phyloP scores from a whole-genome alignment of 2,888 invertebrate species.

The Bursaphelenchus okinawaensis region DNA sequence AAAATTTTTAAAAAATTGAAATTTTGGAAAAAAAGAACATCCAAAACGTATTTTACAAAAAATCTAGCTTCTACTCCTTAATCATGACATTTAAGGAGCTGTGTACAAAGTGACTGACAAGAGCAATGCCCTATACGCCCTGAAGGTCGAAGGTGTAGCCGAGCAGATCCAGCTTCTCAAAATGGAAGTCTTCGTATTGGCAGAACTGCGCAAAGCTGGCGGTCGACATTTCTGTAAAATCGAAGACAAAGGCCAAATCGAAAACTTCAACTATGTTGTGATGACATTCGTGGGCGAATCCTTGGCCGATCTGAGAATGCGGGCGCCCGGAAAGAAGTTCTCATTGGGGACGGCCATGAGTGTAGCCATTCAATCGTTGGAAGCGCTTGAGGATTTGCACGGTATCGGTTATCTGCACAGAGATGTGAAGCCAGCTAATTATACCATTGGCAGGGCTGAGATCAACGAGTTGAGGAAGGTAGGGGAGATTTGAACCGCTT shows the following conservation, averaged over 20 bases:
- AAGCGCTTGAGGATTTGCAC: slow-evolving; percentile 38
- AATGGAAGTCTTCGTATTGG: slow-evolving; percentile 16
- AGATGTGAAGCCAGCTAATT: slow-evolving; percentile 33
- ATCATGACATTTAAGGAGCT: slow-evolving; percentile 12
- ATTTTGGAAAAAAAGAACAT: background rate
- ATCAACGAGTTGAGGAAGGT: slow-evolving; percentile 31
- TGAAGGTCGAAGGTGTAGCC: slow-evolving; percentile 15
- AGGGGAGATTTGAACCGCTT: background rate
- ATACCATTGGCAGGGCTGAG: slow-evolving; percentile 20
- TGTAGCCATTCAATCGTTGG: slow-evolving; percentile 37
- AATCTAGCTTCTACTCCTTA: background rate
- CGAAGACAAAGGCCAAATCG: slow-evolving; percentile 33
- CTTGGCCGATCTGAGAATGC: slow-evolving; percentile 8
- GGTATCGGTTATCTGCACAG: slow-evolving; percentile 25
- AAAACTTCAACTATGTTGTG: slow-evolving; percentile 27
- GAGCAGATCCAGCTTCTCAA: slow-evolving; percentile 12
- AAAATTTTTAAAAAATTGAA: too few relatives aligned
- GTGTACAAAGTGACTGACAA: slow-evolving; percentile 13
- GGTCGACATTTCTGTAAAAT: slow-evolving; percentile 26
- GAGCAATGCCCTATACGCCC: slow-evolving; percentile 12
- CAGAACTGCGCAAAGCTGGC: background rate
- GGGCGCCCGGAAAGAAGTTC: slow-evolving; percentile 16
- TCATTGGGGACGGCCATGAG: slow-evolving; percentile 41
- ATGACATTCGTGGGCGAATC: slow-evolving; percentile 35
- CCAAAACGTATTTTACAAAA: background rate